These are phyloP conservation scores for Conistra vaccinii DNA, from an alignment of 2,888 invertebrate genomes.

Conservation along the genomic window DNA sequence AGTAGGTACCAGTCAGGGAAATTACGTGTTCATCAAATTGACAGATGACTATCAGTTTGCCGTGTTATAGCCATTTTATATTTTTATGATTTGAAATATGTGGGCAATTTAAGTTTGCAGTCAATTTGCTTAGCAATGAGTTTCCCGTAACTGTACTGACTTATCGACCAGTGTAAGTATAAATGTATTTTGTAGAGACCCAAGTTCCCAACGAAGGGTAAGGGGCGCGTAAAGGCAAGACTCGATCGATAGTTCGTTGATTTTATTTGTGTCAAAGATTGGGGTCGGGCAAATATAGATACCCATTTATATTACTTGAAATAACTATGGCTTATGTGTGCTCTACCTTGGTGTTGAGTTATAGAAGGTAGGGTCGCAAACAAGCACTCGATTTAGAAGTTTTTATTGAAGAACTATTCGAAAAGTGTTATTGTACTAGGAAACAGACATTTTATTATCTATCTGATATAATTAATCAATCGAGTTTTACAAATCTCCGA, in stretches of 20 bases:
- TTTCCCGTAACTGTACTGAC: not conserved
- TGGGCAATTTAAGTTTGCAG: not conserved
- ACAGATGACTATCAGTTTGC: not conserved
- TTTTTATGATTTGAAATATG: not conserved
- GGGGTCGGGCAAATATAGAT: conserved; percentile 35
- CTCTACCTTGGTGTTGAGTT: not conserved
- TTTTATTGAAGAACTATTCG: not conserved
- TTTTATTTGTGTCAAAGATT: conserved; percentile 37
- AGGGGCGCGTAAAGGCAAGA: conserved; percentile 6
- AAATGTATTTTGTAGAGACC: not conserved
- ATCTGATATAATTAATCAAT: too few relatives aligned
- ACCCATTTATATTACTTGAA: conserved; percentile 31
- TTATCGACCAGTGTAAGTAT: not conserved
- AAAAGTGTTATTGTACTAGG: not conserved
- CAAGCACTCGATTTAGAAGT: not conserved
- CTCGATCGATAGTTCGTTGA: conserved; percentile 41
- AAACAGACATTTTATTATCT: not conserved
- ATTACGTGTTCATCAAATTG: not conserved
- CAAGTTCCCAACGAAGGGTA: conserved; percentile 18
- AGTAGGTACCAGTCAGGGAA: too few relatives aligned
- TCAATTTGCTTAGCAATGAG: not conserved
- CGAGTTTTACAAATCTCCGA: not conserved
- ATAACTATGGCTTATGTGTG: not conserved
- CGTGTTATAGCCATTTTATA: not conserved
- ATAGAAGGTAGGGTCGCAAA: not conserved